These are phyloP conservation scores for Brienomyrus brachyistius DNA, from an alignment of 2,113 vertebrate genomes.

Conservation along the genomic window DNA sequence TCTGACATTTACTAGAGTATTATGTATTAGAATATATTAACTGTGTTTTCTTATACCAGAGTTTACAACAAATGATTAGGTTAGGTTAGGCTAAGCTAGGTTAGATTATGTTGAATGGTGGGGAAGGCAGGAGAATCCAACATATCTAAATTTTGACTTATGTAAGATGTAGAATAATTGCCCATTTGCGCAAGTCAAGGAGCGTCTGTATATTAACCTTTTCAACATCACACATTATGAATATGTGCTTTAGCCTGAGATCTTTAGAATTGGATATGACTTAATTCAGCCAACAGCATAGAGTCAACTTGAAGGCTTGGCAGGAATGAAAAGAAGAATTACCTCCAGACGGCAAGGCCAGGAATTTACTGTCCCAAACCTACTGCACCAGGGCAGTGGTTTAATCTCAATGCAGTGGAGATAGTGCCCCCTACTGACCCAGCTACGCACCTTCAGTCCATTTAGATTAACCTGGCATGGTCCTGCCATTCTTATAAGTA, in stretches of 20 bases:
- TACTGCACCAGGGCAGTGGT: not conserved
- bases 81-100: not conserved
- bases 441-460: not conserved
- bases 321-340: not conserved
- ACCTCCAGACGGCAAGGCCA: not conserved
- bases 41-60: not conserved
- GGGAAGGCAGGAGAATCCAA: not conserved
- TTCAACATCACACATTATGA: not conserved
- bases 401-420: not conserved
- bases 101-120: not conserved
- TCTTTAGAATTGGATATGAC: not conserved
- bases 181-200: not conserved
- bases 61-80: not conserved
- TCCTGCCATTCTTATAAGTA: not conserved
- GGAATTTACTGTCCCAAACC: not conserved
- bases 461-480: not conserved
- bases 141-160: not conserved
- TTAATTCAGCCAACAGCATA: not conserved
- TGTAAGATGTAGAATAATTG: not conserved
- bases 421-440: constrained; percentile 7
- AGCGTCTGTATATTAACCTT: not conserved
- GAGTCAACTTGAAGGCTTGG: not conserved
- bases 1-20: not conserved
- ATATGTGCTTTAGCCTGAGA: not conserved
- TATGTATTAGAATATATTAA: not conserved